phyloP scores from a whole-genome alignment of 2,797 vertebrate genomes.

The Gymnothorax javanicus region DNA sequence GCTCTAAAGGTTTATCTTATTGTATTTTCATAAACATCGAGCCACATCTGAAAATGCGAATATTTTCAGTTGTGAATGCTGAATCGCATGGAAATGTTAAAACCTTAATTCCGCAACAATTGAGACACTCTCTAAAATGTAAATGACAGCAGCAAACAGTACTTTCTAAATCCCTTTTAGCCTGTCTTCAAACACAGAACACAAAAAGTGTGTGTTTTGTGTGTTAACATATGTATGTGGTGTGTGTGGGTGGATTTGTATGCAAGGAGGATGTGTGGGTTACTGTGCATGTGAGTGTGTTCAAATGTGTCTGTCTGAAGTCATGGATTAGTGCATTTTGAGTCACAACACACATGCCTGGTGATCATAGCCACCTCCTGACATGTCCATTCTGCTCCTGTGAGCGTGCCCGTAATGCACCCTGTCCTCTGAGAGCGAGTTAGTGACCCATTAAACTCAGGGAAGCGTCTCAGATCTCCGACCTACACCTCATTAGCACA shows the following conservation, averaged over 20 bases:
- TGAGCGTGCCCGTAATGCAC: background rate
- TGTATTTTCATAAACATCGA: too few species aligned
- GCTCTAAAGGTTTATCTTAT: too few species aligned
- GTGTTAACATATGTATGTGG: background rate
- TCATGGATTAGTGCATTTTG: background rate
- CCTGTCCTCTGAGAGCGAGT: background rate
- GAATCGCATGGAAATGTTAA: too few species aligned
- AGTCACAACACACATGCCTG: background rate
- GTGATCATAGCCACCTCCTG: background rate
- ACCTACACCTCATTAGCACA: background rate
- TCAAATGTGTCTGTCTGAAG: background rate
- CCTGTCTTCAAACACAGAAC: too few species aligned
- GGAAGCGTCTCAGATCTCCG: background rate
- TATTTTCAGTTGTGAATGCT: too few species aligned
- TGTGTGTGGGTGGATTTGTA: background rate
- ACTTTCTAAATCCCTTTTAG: too few species aligned
- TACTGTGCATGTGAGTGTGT: background rate
- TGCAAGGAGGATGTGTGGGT: background rate
- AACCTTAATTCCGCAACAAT: too few species aligned
- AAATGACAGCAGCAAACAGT: too few species aligned
- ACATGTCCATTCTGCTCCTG: background rate
- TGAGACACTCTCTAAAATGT: too few species aligned
- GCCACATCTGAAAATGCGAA: too few species aligned
- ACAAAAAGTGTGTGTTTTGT: background rate
- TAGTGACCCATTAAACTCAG: background rate